phyloP scores from a whole-genome alignment of 2,113 vertebrate species.

The Sisor rabdophorus region DNA sequence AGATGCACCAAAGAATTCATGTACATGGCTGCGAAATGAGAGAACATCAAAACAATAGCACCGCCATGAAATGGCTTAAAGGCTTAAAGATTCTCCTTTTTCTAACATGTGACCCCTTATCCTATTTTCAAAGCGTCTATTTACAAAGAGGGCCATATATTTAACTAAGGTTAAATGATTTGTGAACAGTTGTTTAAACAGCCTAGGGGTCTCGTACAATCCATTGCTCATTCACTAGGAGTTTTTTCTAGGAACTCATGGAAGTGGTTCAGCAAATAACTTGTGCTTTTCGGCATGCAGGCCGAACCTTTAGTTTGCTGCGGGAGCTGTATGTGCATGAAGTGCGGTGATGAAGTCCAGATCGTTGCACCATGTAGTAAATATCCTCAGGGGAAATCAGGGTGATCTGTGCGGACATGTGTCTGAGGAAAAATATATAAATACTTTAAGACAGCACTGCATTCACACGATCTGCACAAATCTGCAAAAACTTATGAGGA shows the following conservation, averaged over 20 bases:
- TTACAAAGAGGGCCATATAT: conserved; percentile 21
- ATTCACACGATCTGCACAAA: not conserved
- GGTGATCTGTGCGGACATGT: not conserved
- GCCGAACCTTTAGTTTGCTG: not conserved
- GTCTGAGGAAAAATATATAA: not conserved
- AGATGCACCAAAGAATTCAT: not conserved
- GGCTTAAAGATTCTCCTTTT: not conserved
- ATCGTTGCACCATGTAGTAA: conserved; percentile 10
- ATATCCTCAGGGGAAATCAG: conserved; percentile 7
- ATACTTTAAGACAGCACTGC: not conserved
- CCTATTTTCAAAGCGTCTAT: not conserved
- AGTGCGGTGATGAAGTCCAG: conserved; percentile 3
- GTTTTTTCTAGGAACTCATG: conserved; percentile 2
- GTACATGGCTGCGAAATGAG: not conserved
- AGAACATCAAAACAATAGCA: not conserved
- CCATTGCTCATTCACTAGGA: not conserved
- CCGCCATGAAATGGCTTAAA: not conserved
- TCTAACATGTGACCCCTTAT: not conserved
- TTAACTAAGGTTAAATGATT: conserved; percentile 28
- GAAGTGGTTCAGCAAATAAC: not conserved
- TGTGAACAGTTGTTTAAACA: conserved; percentile 18
- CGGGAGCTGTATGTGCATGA: not conserved
- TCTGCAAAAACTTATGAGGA: not conserved
- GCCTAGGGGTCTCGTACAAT: not conserved
- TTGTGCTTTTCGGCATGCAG: not conserved